These are phyloP conservation scores for Anarhynchus alexandrinus DNA, from an alignment of 2,113 vertebrate genomes.

Conservation along the genomic window DNA sequence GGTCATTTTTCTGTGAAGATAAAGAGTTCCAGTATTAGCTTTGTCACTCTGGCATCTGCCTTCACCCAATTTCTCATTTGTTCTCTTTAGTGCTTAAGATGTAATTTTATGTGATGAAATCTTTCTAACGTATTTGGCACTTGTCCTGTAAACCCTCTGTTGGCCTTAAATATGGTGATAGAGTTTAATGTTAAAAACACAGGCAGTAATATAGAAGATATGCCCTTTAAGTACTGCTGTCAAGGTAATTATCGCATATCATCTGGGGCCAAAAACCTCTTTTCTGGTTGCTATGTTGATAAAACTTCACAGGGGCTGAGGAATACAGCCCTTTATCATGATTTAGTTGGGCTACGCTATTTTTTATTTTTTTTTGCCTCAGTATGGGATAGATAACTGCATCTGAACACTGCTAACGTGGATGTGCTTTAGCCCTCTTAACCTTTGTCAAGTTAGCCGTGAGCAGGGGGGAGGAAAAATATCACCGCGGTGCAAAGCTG, in stretches of 20 bases:
- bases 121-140: background rate
- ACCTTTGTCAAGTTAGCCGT: background rate
- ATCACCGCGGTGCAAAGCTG: rapidly evolving
- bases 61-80: background rate
- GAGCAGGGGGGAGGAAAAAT: background rate
- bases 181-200: background rate
- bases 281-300: background rate
- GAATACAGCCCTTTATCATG: background rate
- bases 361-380: background rate
- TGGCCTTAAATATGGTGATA: background rate
- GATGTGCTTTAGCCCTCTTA: background rate
- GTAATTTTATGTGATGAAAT: constrained; percentile 2
- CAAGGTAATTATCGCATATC: background rate
- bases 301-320: background rate
- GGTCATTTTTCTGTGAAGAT: constrained; percentile 16
- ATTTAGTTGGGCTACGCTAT: background rate
- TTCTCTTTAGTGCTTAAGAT: background rate
- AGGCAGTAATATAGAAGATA: background rate
- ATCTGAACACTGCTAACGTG: background rate
- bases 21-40: background rate
- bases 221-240: background rate
- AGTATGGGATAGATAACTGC: background rate
- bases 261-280: background rate
- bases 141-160: background rate
- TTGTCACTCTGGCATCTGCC: background rate